Conservation (phyloP, 1,140 invertebrate genomes). For the Scaptomyza hsui region DNA sequence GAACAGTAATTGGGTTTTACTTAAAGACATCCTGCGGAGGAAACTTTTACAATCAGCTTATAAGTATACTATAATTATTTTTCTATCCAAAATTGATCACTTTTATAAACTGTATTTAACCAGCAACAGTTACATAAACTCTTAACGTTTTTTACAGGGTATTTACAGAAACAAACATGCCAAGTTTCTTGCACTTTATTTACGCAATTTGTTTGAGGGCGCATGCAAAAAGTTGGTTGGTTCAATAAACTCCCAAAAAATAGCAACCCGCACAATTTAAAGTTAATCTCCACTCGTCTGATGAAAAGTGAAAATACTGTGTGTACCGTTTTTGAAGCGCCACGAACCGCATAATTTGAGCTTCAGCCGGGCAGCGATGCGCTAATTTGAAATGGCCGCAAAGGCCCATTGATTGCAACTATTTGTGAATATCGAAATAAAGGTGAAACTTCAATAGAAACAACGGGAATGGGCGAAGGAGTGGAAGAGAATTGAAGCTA, state of each 20-base stretch:
- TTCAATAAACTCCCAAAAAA: slow-evolving; percentile 22
- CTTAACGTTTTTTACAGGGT: slow-evolving; percentile 8
- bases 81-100: too few relatives aligned
- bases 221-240: slow-evolving; percentile 15
- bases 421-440: slow-evolving; percentile 32
- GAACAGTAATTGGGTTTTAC: background rate
- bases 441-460: background rate
- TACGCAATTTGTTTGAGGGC: slow-evolving; percentile 24
- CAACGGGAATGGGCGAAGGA: too few relatives aligned
- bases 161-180: background rate
- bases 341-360: slow-evolving; percentile 19
- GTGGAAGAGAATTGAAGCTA: background rate
- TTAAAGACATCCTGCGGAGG: slow-evolving; percentile 6
- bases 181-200: slow-evolving; percentile 13
- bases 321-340: background rate
- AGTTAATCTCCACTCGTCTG: background rate
- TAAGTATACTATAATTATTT: too few relatives aligned
- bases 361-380: slow-evolving; percentile 25
- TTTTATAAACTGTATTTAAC: too few relatives aligned
- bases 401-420: slow-evolving; percentile 63
- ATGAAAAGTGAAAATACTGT: slow-evolving; percentile 15
- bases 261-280: slow-evolving; percentile 13
- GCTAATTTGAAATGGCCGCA: slow-evolving; percentile 60
- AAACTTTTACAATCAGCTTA: too few relatives aligned
- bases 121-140: background rate